Evolutionary conservation across 2,797 vertebrate genomes (phyloP), one percentile per base, ranked within the genome.

Genomic region (Tinamus major): DNA sequence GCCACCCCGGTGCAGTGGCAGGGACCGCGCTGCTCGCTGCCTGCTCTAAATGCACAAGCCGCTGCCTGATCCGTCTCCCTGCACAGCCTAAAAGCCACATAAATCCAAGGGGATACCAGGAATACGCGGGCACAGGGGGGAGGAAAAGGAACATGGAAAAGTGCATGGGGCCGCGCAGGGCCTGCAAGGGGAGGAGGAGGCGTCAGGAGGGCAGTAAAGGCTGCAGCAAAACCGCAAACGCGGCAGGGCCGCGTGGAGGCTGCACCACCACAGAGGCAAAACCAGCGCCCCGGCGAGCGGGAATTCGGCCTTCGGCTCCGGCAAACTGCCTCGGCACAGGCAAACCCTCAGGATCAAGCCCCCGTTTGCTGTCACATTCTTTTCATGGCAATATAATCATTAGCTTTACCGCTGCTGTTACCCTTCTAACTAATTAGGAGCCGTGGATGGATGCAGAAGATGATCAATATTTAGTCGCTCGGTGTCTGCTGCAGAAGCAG

Each of bases 391-490:
- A 48, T 16, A 21, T 6, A 88, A 78, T 51, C 53, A 90, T 42
- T 13, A 95, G 83, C 79, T 85, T 86, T 27, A 20, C 91, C 72
- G 92, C 85, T 79, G 61, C 85, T 42, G 75, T 53, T 71, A 33
- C 59, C 51, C 95, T 37, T 29, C 27, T 26, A 88, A 81, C 85
- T 94, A 96, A 94, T 90, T n/a, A 97, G 92, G 90, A 92, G 67
- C 29, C 74, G 37, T 62, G 55, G 71, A 87, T 49, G 85, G 95
- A 91, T 90, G 94, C 93, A 95, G 84, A 37, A 95, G 94, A 92
- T 89, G 71, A 95, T 90, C 79, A 96, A 93, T 94, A 95, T 95
- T 95, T 94, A 94, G 89, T 70, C 79, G 77, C 85, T 71, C 7
- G 0, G 59, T 24, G 18, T 71, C 74, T 85, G 19, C 85, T 59